Evolutionary conservation across 2,797 vertebrate genomes (phyloP).

Genomic region (Ficedula albicollis): DNA sequence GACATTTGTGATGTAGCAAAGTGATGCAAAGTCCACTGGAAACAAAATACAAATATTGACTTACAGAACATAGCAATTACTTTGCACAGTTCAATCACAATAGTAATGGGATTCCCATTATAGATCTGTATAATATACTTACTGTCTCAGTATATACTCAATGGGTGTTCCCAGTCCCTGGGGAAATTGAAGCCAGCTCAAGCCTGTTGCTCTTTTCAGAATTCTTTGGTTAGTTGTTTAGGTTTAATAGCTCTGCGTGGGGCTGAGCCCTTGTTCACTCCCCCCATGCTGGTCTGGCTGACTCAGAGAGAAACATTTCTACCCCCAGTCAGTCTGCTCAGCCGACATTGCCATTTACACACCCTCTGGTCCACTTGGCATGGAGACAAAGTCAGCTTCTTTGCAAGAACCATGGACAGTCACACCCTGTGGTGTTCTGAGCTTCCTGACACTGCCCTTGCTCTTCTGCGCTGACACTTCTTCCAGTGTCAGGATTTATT

Average conservation of each 20-base stretch:
- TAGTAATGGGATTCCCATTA: not conserved
- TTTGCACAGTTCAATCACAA: not conserved
- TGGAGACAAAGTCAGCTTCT: not conserved
- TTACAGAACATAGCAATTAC: not conserved
- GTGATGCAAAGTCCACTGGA: not conserved
- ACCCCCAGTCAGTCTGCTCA: not conserved
- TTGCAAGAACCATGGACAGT: not conserved
- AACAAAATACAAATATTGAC: not conserved
- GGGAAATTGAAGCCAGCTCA: not conserved
- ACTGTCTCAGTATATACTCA: accelerated
- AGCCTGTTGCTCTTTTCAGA: not conserved
- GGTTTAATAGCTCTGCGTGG: not conserved
- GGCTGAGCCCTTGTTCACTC: not conserved
- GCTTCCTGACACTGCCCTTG: not conserved
- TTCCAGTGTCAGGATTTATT: not conserved
- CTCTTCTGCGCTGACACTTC: not conserved
- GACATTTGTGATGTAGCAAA: not conserved
- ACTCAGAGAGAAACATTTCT: not conserved
- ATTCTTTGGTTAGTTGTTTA: not conserved
- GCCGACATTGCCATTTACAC: not conserved
- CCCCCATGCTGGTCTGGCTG: not conserved
- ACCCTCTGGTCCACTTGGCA: not conserved
- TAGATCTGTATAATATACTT: not conserved
- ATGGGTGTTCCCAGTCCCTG: not conserved
- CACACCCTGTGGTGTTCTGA: not conserved